Evolutionary conservation across 2,113 vertebrate species (phyloP).

Genomic region (Pteropus alecto): DNA sequence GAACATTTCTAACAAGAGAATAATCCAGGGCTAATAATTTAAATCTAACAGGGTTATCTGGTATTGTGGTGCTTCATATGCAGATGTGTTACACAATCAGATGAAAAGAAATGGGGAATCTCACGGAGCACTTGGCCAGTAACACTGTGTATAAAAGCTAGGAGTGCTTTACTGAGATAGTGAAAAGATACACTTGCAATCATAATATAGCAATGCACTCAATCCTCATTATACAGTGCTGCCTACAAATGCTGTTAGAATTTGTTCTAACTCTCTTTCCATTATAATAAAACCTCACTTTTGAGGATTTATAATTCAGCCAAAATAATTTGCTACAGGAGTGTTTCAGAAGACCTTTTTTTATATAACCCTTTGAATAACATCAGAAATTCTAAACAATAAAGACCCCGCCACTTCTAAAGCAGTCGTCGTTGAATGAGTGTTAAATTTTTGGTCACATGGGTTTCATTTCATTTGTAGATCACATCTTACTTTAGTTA

Average conservation of each 20-base stretch:
- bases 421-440: constrained; percentile 41
- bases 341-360: constrained; percentile 65
- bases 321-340: constrained; percentile 76
- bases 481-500: constrained; percentile 61
- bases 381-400: constrained; percentile 69
- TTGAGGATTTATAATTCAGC: constrained; percentile 68
- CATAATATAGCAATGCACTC: constrained; percentile 52
- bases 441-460: constrained; percentile 58
- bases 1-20: constrained; percentile 59
- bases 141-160: constrained; percentile 59
- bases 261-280: constrained; percentile 57
- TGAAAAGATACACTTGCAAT: constrained; percentile 60
- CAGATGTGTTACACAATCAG: constrained; percentile 60
- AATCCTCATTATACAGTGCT: constrained; percentile 49
- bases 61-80: constrained; percentile 48
- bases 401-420: constrained; percentile 54
- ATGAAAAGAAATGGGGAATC: constrained; percentile 62
- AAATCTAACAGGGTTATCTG: constrained; percentile 33
- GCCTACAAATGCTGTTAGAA: not conserved
- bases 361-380: constrained; percentile 66
- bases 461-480: constrained; percentile 54
- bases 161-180: constrained; percentile 52
- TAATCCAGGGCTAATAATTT: constrained; percentile 57
- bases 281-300: constrained; percentile 67
- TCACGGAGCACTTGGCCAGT: constrained; percentile 66